Evolutionary conservation across 2,113 vertebrate genomes (phyloP), one percentile per base, ranked within the genome.

Genomic region (Eira barbara): DNA sequence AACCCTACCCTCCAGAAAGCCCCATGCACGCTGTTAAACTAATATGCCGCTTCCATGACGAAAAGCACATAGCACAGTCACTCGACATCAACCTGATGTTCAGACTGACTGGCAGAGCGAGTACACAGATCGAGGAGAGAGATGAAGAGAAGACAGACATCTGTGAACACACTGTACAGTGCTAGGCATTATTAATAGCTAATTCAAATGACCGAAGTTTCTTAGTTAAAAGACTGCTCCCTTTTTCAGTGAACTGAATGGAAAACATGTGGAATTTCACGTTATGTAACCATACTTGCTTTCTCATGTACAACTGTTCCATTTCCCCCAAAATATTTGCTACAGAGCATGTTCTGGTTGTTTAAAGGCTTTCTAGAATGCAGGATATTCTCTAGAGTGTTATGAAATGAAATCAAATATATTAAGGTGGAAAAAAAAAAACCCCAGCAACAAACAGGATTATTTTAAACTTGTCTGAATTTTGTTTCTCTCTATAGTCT

Each of bases 391-490:
- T 95, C 90, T 71, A 92, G 42, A 76, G 73, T 42, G 42, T 84
- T n/a, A 63, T 21, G 52, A 95, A 95, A 85, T 49, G n/a, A 95
- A 87, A 96, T 52, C 25, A 94, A 94, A 13, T 65, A 27, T 39
- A 88, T 83, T 84, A 52, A 91, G 67, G 65, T 69, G 34, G 89
- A 79, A 91, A 83, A 95, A 71, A 71, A 76, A 47, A 52, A 96
- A 49, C 65, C 4, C 34, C 76, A 93, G 45, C 23, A 25, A 88
- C 39, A 93, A 78, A 89, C 9, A 93, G 2, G 17, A 27, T 81
- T 76, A 88, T 91, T 95, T 93, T 92, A 88, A 69, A 97, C 15
- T 81, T 78, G 27, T 76, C 80, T 96, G 83, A 84, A 74, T 69
- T 80, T 89, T 93, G 13, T 87, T 88, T 91, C n/a, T 91, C n/a